Conservation (phyloP, 1,140 invertebrate species). For the Temnothorax nylanderi region DNA sequence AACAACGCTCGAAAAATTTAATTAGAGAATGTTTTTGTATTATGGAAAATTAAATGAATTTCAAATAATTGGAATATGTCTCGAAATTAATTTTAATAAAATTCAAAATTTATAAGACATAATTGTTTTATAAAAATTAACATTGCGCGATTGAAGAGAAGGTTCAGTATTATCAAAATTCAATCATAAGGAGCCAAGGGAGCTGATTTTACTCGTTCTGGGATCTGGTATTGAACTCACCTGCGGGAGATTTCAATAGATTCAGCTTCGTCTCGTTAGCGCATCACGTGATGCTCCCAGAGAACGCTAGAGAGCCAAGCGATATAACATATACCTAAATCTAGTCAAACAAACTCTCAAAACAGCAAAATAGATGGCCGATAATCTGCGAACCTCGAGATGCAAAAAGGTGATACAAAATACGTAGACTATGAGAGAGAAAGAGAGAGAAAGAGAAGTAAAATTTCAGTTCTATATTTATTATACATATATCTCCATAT, state of each 20-base stretch:
- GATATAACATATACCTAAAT: background rate
- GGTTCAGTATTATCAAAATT: background rate
- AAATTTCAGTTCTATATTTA: background rate
- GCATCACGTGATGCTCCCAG: background rate
- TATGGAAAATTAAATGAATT: background rate
- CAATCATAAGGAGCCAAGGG: background rate
- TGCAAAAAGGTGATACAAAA: background rate
- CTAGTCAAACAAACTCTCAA: background rate
- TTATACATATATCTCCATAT: background rate
- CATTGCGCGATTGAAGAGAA: background rate
- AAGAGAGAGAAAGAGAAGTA: background rate
- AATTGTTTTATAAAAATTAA: background rate
- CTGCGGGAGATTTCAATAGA: slow-evolving; percentile 49
- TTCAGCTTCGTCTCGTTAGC: slow-evolving; percentile 39
- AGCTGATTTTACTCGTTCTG: background rate
- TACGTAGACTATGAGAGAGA: background rate
- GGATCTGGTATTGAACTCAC: slow-evolving; percentile 44
- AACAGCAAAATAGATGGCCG: background rate
- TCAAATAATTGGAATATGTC: background rate
- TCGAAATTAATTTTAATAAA: background rate
- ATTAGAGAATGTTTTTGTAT: background rate
- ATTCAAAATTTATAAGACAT: background rate
- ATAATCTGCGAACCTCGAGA: background rate
- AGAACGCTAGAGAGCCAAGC: background rate
- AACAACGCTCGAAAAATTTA: background rate